Conservation (phyloP, 2,797 vertebrate genomes). For the Neostethus bicornis region DNA sequence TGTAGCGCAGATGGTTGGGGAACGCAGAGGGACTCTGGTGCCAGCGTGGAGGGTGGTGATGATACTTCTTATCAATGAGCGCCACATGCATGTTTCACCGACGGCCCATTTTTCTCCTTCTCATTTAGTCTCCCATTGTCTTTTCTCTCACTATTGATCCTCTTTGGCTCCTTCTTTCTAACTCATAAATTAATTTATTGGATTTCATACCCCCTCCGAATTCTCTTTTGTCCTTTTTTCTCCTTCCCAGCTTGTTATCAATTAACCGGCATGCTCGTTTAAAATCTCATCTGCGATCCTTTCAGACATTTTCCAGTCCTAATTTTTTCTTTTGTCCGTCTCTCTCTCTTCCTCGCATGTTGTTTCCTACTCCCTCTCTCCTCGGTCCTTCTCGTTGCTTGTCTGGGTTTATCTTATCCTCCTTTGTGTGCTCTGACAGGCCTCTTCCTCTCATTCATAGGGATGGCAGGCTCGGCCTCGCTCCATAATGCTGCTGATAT, state of each 20-base stretch:
- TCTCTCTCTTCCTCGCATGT: conserved; percentile 30
- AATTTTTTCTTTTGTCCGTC: conserved; percentile 51
- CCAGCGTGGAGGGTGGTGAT: conserved; percentile 67
- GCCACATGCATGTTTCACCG: conserved; percentile 62
- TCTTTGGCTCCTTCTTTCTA: conserved; percentile 34
- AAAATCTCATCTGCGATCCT: conserved; percentile 45
- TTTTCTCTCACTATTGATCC: conserved; percentile 56
- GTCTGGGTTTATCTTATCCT: conserved; percentile 59
- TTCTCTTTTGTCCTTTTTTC: conserved; percentile 47
- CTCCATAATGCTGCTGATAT: conserved; percentile 76
- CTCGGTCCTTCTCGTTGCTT: conserved; percentile 49
- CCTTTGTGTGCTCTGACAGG: conserved; percentile 75
- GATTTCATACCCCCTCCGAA: conserved; percentile 38
- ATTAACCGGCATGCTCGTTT: conserved; percentile 50
- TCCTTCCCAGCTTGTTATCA: conserved; percentile 40
- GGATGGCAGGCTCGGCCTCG: conserved; percentile 73
- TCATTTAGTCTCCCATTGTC: conserved; percentile 66
- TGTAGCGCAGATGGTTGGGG: conserved; percentile 71
- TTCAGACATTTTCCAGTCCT: conserved; percentile 34
- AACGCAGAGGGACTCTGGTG: conserved; percentile 36
- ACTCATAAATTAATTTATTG: conserved; percentile 68
- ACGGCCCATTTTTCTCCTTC: conserved; percentile 59
- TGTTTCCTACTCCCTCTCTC: conserved; percentile 35
- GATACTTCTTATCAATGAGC: conserved; percentile 63
- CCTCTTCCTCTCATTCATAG: conserved; percentile 79